Evolutionary conservation across 2,888 invertebrate species (phyloP).

Genomic region (Eupeodes luniger): DNA sequence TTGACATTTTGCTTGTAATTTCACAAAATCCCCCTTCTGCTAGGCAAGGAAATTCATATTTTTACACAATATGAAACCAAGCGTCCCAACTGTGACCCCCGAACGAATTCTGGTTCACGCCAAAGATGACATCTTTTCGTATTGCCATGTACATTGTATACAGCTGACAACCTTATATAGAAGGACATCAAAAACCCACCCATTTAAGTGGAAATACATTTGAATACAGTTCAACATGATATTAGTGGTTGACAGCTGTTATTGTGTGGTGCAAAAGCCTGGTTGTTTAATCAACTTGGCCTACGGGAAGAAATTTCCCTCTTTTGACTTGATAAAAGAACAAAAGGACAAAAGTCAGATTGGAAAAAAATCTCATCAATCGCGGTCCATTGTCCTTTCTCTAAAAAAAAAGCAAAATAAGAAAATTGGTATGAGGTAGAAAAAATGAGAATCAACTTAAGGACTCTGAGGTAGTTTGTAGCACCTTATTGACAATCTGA

Average conservation of each 20-base stretch:
- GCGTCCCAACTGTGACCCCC: conserved; percentile 74
- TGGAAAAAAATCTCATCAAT: conserved; percentile 64
- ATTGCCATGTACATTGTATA: not conserved
- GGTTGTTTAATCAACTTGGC: conserved; percentile 84
- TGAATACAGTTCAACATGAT: conserved; percentile 76
- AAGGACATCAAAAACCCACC: conserved; percentile 48
- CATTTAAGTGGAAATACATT: conserved; percentile 74
- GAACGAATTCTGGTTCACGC: conserved; percentile 69
- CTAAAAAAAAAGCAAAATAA: not conserved
- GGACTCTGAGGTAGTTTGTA: conserved; percentile 22
- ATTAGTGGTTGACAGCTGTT: conserved; percentile 76
- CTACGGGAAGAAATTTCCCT: conserved; percentile 77
- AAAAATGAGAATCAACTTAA: conserved; percentile 30
- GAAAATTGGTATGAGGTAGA: conserved; percentile 4
- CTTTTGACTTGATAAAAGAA: conserved; percentile 38
- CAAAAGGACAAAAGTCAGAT: conserved; percentile 63
- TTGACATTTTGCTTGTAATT: conserved; percentile 69
- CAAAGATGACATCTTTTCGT: conserved; percentile 28
- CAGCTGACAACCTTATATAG: conserved; percentile 20
- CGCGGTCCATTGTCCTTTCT: conserved; percentile 45
- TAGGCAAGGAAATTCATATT: conserved; percentile 45
- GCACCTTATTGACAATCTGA: conserved; percentile 41
- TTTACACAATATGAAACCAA: conserved; percentile 64
- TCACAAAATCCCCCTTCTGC: conserved; percentile 46
- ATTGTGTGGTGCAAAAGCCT: conserved; percentile 42